Conservation (phyloP, 2,113 vertebrate species). For the Geothlypis trichas region DNA sequence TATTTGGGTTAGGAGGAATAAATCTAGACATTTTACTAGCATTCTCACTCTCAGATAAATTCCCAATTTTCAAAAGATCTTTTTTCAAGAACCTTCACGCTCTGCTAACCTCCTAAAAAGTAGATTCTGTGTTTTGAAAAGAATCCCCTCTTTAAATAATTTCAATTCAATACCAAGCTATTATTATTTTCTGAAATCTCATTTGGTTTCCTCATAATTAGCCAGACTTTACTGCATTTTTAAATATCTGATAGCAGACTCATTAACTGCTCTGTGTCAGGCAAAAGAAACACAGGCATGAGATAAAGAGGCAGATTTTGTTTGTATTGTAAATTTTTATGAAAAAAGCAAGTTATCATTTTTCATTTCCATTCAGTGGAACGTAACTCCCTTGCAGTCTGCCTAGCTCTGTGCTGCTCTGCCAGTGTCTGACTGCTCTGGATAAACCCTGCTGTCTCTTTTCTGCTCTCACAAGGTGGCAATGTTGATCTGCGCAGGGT, state of each 20-base stretch:
- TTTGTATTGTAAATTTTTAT: not conserved
- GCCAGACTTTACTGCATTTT: not conserved
- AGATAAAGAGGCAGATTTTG: not conserved
- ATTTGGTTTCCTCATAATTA: not conserved
- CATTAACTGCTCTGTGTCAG: not conserved
- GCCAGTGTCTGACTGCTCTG: accelerated
- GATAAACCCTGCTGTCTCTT: not conserved
- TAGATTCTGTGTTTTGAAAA: not conserved
- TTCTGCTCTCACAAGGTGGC: conserved; percentile 80
- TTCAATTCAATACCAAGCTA: not conserved
- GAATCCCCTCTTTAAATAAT: not conserved
- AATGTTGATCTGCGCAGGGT: conserved; percentile 95
- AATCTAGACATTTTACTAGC: not conserved
- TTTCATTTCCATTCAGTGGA: not conserved
- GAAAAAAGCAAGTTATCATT: not conserved
- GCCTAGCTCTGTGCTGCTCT: not conserved
- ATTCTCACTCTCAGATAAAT: not conserved
- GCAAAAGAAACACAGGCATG: not conserved
- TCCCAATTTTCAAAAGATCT: not conserved
- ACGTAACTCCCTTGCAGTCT: not conserved
- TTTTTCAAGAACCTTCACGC: not conserved
- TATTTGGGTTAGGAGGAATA: not conserved
- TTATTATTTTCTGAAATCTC: not conserved
- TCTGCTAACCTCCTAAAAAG: not conserved
- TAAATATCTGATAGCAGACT: not conserved